These are phyloP conservation scores for Stenotaenia linearis DNA, from an alignment of 2,888 invertebrate genomes.

Conservation along the genomic window DNA sequence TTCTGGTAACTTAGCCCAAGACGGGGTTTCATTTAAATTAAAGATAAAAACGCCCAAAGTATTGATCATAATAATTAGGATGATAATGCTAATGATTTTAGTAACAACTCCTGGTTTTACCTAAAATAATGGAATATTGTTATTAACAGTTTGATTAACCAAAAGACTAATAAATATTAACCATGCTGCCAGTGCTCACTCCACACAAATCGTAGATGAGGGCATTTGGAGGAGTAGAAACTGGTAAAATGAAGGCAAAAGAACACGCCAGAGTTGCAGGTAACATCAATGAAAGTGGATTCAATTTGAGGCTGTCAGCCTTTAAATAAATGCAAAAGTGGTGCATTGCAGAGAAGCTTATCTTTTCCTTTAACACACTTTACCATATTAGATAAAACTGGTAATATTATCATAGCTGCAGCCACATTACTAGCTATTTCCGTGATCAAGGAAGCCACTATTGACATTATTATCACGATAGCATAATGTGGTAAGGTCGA, in stretches of 20 bases:
- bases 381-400: conserved; percentile 47
- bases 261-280: conserved; percentile 26
- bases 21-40: not conserved
- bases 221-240: conserved; percentile 26
- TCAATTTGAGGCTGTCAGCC: not conserved
- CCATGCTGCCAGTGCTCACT: not conserved
- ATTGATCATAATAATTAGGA: not conserved
- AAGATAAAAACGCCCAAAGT: not conserved
- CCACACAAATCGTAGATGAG: not conserved
- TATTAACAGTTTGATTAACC: not conserved
- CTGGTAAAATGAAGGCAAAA: conserved; percentile 13
- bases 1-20: not conserved
- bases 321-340: not conserved
- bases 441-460: conserved; percentile 46
- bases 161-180: not conserved
- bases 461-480: conserved; percentile 45
- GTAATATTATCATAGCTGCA: conserved; percentile 47
- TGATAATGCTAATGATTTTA: not conserved
- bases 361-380: not conserved
- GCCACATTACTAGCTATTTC: conserved; percentile 50
- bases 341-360: not conserved
- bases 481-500: conserved; percentile 41
- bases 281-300: conserved; percentile 26
- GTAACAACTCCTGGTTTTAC: not conserved
- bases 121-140: not conserved